These are phyloP conservation scores for Bellardia pandia DNA, from an alignment of 2,888 invertebrate species.

Conservation along the genomic window DNA sequence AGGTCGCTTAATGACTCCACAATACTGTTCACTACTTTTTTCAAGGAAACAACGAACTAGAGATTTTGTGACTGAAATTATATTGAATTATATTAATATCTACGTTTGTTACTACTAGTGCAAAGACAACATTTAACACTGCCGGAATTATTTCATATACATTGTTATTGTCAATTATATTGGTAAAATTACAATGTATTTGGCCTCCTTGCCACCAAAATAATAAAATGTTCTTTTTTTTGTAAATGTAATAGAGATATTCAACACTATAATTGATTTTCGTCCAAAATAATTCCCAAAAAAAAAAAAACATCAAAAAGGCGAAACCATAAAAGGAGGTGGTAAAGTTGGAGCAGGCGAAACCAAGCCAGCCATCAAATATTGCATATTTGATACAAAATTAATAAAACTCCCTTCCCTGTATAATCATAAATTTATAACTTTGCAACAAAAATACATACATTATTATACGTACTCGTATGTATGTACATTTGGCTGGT, in stretches of 20 bases:
- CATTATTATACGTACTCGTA: too few relatives aligned
- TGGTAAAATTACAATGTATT: neutral
- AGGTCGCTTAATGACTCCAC: too few relatives aligned
- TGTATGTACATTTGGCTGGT: too few relatives aligned
- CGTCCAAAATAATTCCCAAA: constrained; percentile 6
- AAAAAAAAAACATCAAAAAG: constrained; percentile 6
- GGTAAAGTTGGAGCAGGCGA: neutral
- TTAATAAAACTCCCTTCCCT: constrained; percentile 60
- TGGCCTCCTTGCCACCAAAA: neutral
- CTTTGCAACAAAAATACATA: neutral
- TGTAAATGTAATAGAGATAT: neutral
- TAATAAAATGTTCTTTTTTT: neutral
- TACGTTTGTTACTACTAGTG: too few relatives aligned
- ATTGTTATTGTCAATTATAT: constrained; percentile 5
- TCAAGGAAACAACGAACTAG: too few relatives aligned
- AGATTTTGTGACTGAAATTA: too few relatives aligned
- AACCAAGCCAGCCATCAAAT: neutral
- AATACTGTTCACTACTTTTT: too few relatives aligned
- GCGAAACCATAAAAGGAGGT: constrained; percentile 8
- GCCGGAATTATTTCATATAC: neutral
- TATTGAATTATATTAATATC: too few relatives aligned
- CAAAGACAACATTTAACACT: too few relatives aligned
- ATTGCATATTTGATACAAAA: constrained; percentile 48
- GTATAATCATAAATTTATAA: constrained; percentile 48
- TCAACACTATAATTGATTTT: constrained; percentile 37